Conservation (phyloP, 1,140 invertebrate genomes). For the Babylonia areolata region DNA sequence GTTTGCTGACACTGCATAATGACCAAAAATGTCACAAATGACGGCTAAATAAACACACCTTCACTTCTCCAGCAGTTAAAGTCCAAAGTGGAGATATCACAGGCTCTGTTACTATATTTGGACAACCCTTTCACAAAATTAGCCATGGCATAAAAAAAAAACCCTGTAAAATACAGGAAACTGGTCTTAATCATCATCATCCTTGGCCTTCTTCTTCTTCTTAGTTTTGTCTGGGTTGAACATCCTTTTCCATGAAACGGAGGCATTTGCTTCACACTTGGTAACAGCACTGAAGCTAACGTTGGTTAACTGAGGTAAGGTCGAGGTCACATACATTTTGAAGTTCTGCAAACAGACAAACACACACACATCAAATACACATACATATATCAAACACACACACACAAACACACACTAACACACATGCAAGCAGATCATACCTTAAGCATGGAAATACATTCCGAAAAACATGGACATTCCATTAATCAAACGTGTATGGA, state of each 20-base stretch:
- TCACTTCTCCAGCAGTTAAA: not conserved
- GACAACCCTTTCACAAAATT: not conserved
- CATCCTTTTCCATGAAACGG: constrained; percentile 42
- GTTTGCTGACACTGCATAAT: too few relatives aligned
- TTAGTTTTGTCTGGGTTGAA: constrained; percentile 42
- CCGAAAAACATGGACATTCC: too few relatives aligned
- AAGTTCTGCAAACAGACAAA: constrained; percentile 47
- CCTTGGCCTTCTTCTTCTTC: constrained; percentile 41
- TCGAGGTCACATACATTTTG: constrained; percentile 44
- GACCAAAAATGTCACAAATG: not conserved
- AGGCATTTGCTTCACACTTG: constrained; percentile 50
- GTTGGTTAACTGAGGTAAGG: constrained; percentile 44
- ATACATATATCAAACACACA: not conserved
- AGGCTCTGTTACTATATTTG: not conserved
- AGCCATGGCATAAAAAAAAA: not conserved
- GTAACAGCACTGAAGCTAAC: constrained; percentile 59
- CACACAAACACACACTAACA: not conserved
- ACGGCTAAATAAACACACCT: not conserved
- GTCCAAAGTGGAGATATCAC: not conserved
- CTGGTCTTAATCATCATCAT: not conserved
- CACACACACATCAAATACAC: not conserved
- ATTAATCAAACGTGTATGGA: too few relatives aligned
- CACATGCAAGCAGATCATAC: too few relatives aligned
- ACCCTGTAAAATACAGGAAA: not conserved
- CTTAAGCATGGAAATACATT: too few relatives aligned